phyloP scores from a whole-genome alignment of 2,797 vertebrate genomes.

The Sarcophilus harrisii region DNA sequence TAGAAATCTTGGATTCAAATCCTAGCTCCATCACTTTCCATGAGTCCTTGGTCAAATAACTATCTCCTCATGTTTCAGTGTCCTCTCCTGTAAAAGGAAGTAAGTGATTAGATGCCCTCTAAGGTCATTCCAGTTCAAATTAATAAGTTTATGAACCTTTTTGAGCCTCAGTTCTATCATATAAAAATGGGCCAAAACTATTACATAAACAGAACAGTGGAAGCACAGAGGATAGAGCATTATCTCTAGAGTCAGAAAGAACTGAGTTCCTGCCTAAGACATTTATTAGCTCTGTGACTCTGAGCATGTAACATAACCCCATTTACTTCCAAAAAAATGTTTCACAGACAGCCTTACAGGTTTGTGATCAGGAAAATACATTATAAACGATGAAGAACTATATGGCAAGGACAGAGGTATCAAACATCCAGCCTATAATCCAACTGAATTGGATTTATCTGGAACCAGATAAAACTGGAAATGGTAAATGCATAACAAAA shows the following conservation, averaged over 20 bases:
- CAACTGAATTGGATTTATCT: not conserved
- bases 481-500: not conserved
- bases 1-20: not conserved
- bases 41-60: not conserved
- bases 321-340: not conserved
- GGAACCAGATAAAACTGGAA: not conserved
- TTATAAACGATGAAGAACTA: not conserved
- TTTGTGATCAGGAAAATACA: not conserved
- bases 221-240: not conserved
- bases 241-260: not conserved
- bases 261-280: not conserved
- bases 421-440: not conserved
- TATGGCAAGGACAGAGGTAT: not conserved
- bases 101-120: not conserved
- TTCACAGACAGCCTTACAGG: not conserved
- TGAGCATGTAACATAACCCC: not conserved
- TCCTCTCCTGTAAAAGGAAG: not conserved
- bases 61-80: not conserved
- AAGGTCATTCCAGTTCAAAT: not conserved
- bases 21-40: not conserved
- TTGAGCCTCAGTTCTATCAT: not conserved
- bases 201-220: not conserved
- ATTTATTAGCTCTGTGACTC: not conserved
- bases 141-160: not conserved
- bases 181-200: not conserved